Evolutionary conservation across 2,797 vertebrate species (phyloP), one percentile per base, ranked within the genome.

Genomic region (Lateolabrax maculatus): DNA sequence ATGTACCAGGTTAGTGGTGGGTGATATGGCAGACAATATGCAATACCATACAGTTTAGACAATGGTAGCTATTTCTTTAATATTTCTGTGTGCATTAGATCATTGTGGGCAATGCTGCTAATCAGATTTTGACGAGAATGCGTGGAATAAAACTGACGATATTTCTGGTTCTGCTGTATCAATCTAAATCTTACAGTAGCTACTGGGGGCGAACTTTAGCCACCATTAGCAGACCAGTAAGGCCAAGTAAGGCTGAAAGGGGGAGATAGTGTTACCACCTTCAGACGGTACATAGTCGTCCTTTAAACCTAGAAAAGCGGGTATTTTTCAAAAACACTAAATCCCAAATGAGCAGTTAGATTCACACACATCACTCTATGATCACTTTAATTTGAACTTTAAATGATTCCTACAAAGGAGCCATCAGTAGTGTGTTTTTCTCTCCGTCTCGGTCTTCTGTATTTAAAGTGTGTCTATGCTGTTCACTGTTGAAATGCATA

Each of bases 401-500:
- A 10, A 29, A 60, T 53, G 31, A 29, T 64, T 70, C n/a, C 16
- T 53, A 27, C 2, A 75, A 69, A 23, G 31, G n/a, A 75, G 29
- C 31, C 0, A 4, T 55, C n/a, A 58, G 61, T 18, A 37, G 18
- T 25, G 36, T 49, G 44, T 29, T 48, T 67, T 39, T 48, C 63
- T 68, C 9, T 36, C 44, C n/a, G 8, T n/a, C n/a, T 62, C 39
- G 55, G 63, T 70, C 37, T 76, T 25, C 46, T 64, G 55, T 75
- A 64, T 81, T 73, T 57, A 52, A 39, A 46, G 69, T 36, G 29
- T 46, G 69, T 71, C 2, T 23, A 72, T 80, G 72, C 56, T 88
- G 66, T 79, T 80, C 63, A 88, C 71, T 86, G 71, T 77, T 86
- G 71, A 81, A 84, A 87, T 77, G 71, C 79, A 86, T 80, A 73